Evolutionary conservation across 2,888 invertebrate genomes (phyloP), one percentile per base, ranked within the genome.

Genomic region (Sialis fuliginosa): DNA sequence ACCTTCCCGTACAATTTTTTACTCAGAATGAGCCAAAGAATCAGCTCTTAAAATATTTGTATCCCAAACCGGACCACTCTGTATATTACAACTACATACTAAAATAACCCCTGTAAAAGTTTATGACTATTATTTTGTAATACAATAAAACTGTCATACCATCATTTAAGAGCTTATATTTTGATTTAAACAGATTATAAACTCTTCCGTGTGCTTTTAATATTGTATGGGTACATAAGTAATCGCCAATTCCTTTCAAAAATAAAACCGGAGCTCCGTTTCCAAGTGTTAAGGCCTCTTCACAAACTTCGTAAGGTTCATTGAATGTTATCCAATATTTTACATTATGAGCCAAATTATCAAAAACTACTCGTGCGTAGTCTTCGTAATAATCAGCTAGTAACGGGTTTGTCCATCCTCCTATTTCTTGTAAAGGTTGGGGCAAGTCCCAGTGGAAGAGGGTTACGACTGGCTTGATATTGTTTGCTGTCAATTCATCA

Each of bases 141-240:
- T 35, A 35, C 3, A 9, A n/a, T 43, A 44, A 45, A 45, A 9
- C 6, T 30, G 13, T 52, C 44, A 47, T 48, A 63, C 77, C 77
- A 48, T 72, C 65, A 57, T 77, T 77, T 2, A 51, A 55, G 0
- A 65, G 53, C 48, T 72, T 67, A 60, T 74, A 81, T n/a, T 70
- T 67, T 6, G 70, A 62, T 44, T 79, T 68, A 57, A 81, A 82
- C 30, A 79, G 58, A 48, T 73, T 70, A 60, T 76, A 84, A 0
- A 74, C 71, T 54, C 69, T 73, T 2, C 78, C 79, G 55, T 85
- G 84, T 1, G 83, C 74, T 53, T 75, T 69, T 8, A 84, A 62
- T 41, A 78, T 60, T 44, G 72, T 75, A 55, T 80, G 76, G 45
- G 73, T 74, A 55, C 78, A 79, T 34, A 74, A 57, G 58, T 84